phyloP scores from a whole-genome alignment of 1,140 invertebrate species.

The Campoletis sonorensis region DNA sequence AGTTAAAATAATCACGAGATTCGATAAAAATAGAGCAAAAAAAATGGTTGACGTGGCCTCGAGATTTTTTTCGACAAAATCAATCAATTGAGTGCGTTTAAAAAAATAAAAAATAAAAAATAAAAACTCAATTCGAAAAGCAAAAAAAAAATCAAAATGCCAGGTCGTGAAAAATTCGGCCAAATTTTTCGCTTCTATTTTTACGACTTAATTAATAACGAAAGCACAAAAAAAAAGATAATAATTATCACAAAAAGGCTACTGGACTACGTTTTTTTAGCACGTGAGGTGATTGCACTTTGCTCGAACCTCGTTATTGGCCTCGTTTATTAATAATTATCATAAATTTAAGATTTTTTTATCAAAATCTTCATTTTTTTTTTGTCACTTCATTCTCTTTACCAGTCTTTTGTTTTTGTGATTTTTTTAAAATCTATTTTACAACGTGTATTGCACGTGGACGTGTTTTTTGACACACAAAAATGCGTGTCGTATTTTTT shows the following conservation, averaged over 20 bases:
- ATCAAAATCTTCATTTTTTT: neutral
- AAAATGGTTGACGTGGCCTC: conserved; percentile 48
- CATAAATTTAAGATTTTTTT: conserved; percentile 1
- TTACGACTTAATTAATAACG: neutral
- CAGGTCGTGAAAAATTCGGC: conserved; percentile 37
- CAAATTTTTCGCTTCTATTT: neutral
- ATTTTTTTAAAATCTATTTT: neutral
- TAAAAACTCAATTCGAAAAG: neutral
- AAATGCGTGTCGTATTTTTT: neutral
- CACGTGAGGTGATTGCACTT: no score
- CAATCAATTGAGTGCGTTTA: no score
- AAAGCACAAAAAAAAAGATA: neutral
- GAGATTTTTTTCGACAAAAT: conserved; percentile 54
- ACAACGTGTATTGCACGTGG: conserved; percentile 26
- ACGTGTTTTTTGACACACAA: neutral
- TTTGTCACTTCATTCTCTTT: neutral
- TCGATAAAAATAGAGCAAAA: neutral
- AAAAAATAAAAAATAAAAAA: no score
- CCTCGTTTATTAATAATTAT: no score
- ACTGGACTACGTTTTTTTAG: conserved; percentile 24
- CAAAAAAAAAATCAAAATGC: conserved; percentile 52
- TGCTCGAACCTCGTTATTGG: no score
- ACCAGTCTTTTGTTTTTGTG: conserved; percentile 30
- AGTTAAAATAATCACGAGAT: no score
- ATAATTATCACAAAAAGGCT: conserved; percentile 27